phyloP scores from a whole-genome alignment of 2,888 invertebrate species.

The Apeira syringaria region DNA sequence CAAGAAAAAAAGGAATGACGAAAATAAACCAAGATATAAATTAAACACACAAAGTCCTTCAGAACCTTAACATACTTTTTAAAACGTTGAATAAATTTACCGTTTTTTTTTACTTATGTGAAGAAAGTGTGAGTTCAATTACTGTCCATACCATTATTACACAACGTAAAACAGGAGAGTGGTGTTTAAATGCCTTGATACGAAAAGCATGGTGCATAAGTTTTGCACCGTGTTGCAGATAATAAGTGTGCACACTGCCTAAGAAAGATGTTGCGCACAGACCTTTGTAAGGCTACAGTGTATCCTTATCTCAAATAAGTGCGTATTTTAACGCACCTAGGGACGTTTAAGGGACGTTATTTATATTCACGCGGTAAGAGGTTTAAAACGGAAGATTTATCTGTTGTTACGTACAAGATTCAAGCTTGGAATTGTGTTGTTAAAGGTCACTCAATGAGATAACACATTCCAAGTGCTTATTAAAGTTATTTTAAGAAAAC shows the following conservation, averaged over 20 bases:
- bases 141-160: constrained; percentile 6
- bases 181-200: constrained; percentile 74
- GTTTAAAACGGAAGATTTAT: constrained; percentile 71
- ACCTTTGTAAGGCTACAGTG: constrained; percentile 62
- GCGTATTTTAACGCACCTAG: constrained; percentile 65
- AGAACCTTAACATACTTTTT: too few relatives aligned
- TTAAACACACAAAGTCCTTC: too few relatives aligned
- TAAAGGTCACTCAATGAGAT: constrained; percentile 54
- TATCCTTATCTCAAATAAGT: constrained; percentile 59
- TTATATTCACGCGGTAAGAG: constrained; percentile 62
- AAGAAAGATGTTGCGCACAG: constrained; percentile 59
- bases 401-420: constrained; percentile 52
- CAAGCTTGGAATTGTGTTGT: constrained; percentile 49
- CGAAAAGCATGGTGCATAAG: constrained; percentile 69
- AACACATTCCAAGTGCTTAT: constrained; percentile 50
- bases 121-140: too few relatives aligned
- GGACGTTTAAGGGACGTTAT: constrained; percentile 61
- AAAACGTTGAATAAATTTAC: too few relatives aligned
- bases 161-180: constrained; percentile 50
- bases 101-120: too few relatives aligned
- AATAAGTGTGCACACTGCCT: constrained; percentile 68
- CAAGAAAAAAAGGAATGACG: too few relatives aligned
- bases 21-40: too few relatives aligned
- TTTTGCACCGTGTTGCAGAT: constrained; percentile 75
- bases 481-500: too few relatives aligned